Evolutionary conservation across 2,888 invertebrate genomes (phyloP).

Genomic region (Horisme vitalbata): DNA sequence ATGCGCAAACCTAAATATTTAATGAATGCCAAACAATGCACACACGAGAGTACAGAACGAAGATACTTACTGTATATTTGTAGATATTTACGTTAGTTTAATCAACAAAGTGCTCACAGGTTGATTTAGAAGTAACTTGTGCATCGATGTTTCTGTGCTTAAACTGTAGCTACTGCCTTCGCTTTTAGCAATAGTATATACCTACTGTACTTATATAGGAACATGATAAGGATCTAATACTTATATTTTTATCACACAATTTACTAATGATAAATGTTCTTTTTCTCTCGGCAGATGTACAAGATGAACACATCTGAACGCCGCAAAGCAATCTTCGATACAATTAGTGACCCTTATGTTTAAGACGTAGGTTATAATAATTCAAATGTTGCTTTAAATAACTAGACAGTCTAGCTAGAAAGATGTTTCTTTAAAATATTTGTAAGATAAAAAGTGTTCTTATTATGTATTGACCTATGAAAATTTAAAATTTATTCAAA

Average conservation of each 20-base stretch:
- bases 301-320: constrained; percentile 88
- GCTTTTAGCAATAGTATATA: constrained; percentile 28
- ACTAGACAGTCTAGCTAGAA: constrained; percentile 43
- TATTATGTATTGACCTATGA: constrained; percentile 57
- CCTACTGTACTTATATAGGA: neutral
- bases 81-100: neutral
- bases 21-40: constrained; percentile 5
- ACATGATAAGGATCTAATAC: neutral
- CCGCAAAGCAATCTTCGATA: constrained; percentile 60
- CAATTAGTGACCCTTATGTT: constrained; percentile 1
- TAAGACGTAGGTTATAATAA: constrained; percentile 7
- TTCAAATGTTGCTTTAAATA: constrained; percentile 19
- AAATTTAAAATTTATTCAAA: no score
- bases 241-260: neutral
- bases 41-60: constrained; percentile 3
- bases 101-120: constrained; percentile 11
- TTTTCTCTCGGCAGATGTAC: constrained; percentile 87
- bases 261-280: constrained; percentile 66
- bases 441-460: constrained; percentile 79
- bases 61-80: constrained; percentile 1
- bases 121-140: constrained; percentile 4
- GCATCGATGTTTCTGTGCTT: constrained; percentile 33
- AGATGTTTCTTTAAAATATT: constrained; percentile 50
- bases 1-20: constrained; percentile 4
- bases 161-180: constrained; percentile 24